phyloP scores from a whole-genome alignment of 2,113 vertebrate species.

The Phaethornis superciliosus region DNA sequence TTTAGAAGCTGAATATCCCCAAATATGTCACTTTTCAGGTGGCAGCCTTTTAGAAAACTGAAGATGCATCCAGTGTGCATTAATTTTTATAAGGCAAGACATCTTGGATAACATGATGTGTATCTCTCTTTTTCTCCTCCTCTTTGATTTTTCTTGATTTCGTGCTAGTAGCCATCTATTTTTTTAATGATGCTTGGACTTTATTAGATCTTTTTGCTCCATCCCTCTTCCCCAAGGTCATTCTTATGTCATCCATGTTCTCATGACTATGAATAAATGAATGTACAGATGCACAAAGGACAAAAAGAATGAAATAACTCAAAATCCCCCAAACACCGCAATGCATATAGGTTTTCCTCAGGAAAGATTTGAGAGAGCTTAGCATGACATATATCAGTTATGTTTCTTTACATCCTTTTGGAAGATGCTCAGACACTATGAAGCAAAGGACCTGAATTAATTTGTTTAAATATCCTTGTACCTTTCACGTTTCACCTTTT shows the following conservation, averaged over 20 bases:
- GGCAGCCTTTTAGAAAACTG: neutral
- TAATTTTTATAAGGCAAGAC: neutral
- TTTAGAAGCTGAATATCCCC: neutral
- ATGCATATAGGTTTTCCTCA: neutral
- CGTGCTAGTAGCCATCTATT: neutral
- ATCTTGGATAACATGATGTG: neutral
- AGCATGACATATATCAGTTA: neutral
- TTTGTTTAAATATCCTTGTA: neutral
- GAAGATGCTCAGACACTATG: neutral
- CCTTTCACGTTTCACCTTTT: neutral
- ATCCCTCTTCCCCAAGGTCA: neutral
- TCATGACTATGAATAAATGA: slow-evolving; percentile 38
- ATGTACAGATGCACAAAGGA: neutral
- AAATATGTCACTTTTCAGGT: neutral
- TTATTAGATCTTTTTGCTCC: neutral
- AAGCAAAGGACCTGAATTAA: neutral
- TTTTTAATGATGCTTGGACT: neutral
- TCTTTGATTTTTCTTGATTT: neutral
- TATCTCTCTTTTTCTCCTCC: neutral
- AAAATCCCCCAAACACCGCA: neutral
- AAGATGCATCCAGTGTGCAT: neutral
- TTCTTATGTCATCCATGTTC: slow-evolving; percentile 16
- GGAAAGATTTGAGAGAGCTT: neutral
- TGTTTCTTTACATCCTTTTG: neutral
- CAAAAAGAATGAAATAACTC: neutral